Conservation (phyloP, 2,113 vertebrate species). For the Protomyctophum bolini region DNA sequence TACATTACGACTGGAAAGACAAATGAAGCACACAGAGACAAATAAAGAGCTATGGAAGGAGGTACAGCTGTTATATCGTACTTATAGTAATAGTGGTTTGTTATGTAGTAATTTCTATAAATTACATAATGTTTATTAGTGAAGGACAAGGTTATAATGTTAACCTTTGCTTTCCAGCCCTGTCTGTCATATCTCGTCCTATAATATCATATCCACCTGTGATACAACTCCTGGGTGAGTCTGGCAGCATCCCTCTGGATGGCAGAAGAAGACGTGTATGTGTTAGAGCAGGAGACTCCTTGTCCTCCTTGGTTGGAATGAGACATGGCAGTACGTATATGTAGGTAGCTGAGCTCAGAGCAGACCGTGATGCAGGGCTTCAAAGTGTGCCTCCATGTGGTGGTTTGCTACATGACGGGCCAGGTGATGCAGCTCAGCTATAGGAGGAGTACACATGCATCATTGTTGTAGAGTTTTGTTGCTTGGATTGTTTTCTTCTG, state of each 20-base stretch:
- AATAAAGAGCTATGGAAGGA: background rate
- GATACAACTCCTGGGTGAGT: constrained; percentile 16
- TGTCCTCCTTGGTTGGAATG: background rate
- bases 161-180: background rate
- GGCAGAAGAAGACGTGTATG: background rate
- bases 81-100: no score
- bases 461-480: no score
- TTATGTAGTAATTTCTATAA: no score
- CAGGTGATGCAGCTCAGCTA: constrained; percentile 4
- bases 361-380: constrained; percentile 11
- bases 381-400: constrained; percentile 12
- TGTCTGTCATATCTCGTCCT: background rate
- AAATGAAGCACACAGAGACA: background rate
- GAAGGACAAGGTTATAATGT: background rate
- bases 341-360: constrained; percentile 14
- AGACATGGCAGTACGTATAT: background rate
- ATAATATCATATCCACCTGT: constrained; percentile 5
- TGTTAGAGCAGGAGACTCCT: background rate
- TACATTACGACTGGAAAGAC: constrained; percentile 2
- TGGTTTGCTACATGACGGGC: background rate
- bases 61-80: no score
- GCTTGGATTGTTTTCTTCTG: no score
- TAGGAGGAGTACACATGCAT: background rate
- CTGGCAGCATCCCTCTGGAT: constrained; percentile 6
- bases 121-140: background rate